Conservation (phyloP, 2,888 invertebrate genomes). For the Myathropa florea region DNA sequence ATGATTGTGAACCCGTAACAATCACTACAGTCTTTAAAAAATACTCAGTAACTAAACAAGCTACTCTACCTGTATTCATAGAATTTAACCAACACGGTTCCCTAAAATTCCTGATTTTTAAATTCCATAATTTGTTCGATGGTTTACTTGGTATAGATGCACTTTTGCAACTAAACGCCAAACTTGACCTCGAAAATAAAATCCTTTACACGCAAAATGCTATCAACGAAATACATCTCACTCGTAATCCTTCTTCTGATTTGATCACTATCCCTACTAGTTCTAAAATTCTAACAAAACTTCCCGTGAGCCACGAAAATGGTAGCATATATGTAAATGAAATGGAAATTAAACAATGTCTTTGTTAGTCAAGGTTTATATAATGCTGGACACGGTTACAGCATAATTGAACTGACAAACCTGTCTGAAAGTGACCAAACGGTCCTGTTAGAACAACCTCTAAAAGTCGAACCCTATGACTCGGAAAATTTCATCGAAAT, state of each 20-base stretch:
- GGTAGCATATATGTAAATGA: not conserved
- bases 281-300: not conserved
- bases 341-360: constrained; percentile 1
- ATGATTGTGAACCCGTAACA: not conserved
- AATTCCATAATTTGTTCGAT: constrained; percentile 19
- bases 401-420: constrained; percentile 10
- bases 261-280: not conserved
- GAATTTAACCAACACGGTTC: constrained; percentile 13
- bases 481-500: too few species aligned
- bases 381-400: not conserved
- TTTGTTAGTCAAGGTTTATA: constrained; percentile 5
- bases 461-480: not conserved
- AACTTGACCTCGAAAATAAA: constrained; percentile 11
- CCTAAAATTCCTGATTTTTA: constrained; percentile 8
- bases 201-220: not conserved
- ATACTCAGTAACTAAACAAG: not conserved
- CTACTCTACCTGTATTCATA: not conserved
- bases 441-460: not conserved
- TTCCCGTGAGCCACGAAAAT: not conserved
- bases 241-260: constrained; percentile 4
- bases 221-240: not conserved
- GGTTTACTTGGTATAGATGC: not conserved
- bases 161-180: not conserved
- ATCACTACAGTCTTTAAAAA: too few species aligned
- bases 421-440: not conserved